Percentiles rank a stretch among this genome's conserved stretches.
Evolutionary conservation across 2,113 vertebrate species (phyloP).

Genomic region (Columbina picui): DNA sequence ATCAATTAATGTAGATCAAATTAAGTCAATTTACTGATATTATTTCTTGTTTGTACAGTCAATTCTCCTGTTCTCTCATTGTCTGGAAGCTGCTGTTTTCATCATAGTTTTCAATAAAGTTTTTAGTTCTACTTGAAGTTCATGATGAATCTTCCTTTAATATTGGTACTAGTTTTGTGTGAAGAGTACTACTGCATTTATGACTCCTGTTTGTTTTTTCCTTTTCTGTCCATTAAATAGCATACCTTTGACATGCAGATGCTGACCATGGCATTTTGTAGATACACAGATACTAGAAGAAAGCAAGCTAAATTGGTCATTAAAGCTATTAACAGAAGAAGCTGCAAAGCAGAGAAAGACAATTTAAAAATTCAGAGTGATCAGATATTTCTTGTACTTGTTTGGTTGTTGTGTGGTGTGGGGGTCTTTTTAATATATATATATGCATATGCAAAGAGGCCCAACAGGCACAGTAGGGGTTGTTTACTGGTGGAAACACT

Average conservation of each 20-base stretch:
- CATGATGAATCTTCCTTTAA: not conserved
- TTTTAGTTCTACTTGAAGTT: not conserved
- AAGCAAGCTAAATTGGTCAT: not conserved
- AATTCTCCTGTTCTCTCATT: not conserved
- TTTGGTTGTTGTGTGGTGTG: not conserved
- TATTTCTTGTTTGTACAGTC: not conserved
- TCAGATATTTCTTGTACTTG: not conserved
- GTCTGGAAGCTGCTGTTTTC: not conserved
- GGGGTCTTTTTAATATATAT: not conserved
- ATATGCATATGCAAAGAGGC: not conserved
- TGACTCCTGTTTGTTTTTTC: not conserved
- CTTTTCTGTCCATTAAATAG: not conserved
- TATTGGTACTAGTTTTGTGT: not conserved
- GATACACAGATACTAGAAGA: not conserved
- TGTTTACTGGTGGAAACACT: not conserved
- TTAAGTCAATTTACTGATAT: not conserved
- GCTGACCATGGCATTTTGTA: not conserved
- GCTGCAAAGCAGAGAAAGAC: not conserved
- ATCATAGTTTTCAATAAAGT: not conserved
- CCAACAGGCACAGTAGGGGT: not conserved
- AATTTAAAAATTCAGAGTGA: not conserved
- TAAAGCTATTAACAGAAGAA: not conserved
- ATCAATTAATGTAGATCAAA: not conserved
- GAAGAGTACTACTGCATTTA: not conserved
- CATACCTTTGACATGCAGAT: not conserved